phyloP scores from a whole-genome alignment of 2,113 vertebrate genomes.

The Scophthalmus maximus region DNA sequence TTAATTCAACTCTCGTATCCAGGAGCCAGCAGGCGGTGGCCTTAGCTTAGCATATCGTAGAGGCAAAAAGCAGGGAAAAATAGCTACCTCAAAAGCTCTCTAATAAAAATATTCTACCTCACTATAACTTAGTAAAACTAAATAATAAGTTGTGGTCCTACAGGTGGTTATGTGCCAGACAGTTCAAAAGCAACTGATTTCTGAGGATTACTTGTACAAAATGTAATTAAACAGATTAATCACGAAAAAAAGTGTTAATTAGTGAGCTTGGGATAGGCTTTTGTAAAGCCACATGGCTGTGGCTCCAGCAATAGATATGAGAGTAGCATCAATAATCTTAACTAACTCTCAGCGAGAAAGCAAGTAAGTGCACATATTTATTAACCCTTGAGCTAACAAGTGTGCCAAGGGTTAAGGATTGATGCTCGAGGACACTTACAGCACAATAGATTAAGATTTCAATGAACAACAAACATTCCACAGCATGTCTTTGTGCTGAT shows the following conservation, averaged over 20 bases:
- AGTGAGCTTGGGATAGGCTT: not conserved
- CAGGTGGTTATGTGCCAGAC: not conserved
- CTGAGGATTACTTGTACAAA: too few relatives aligned
- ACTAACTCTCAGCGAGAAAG: not conserved
- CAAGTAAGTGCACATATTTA: not conserved
- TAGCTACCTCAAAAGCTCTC: not conserved
- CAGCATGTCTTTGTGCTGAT: conserved; percentile 26
- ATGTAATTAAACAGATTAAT: not conserved
- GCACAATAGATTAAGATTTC: conserved; percentile 26
- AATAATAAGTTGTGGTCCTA: not conserved
- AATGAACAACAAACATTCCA: conserved; percentile 46
- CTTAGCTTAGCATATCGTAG: conserved; percentile 5
- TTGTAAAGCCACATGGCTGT: not conserved
- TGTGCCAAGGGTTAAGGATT: conserved; percentile 17
- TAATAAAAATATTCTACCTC: not conserved
- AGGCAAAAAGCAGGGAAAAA: not conserved
- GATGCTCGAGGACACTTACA: conserved; percentile 20
- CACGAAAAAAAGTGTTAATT: not conserved
- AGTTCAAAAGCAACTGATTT: too few relatives aligned
- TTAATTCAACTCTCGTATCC: not conserved
- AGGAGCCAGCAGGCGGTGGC: too few relatives aligned
- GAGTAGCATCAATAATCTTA: not conserved
- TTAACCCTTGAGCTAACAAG: conserved; percentile 10
- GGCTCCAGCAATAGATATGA: not conserved
- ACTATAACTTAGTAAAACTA: too few relatives aligned